phyloP scores from a whole-genome alignment of 2,888 invertebrate species.

The Lasioglossum oenotherae region DNA sequence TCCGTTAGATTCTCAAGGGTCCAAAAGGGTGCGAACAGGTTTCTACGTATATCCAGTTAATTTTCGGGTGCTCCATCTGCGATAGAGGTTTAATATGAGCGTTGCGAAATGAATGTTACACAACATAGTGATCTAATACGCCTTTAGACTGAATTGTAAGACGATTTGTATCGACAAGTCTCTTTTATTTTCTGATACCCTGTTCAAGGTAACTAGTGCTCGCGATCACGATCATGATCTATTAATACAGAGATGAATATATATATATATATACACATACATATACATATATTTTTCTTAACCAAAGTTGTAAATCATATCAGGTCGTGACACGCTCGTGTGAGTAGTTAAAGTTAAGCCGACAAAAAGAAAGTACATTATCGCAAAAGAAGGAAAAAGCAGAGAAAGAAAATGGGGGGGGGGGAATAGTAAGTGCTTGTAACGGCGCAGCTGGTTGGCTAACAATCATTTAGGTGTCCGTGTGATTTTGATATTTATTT shows the following conservation, averaged over 20 bases:
- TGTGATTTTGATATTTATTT: slow-evolving; percentile 75
- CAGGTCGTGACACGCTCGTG: slow-evolving; percentile 53
- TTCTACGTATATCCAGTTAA: slow-evolving; percentile 21
- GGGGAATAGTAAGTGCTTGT: slow-evolving; percentile 40
- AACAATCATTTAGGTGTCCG: slow-evolving; percentile 61
- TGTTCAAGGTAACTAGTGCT: slow-evolving; percentile 39
- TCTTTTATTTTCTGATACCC: slow-evolving; percentile 61
- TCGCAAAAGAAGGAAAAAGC: not conserved
- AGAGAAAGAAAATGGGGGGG: slow-evolving; percentile 20
- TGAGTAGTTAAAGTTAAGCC: slow-evolving; percentile 30
- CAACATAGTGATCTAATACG: slow-evolving; percentile 33
- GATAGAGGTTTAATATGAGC: slow-evolving; percentile 28
- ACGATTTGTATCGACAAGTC: slow-evolving; percentile 50
- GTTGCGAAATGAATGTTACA: slow-evolving; percentile 35
- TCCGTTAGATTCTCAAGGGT: not conserved
- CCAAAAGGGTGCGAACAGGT: not conserved
- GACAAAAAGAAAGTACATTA: slow-evolving; percentile 15
- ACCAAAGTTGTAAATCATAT: slow-evolving; percentile 74
- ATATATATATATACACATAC: slow-evolving; percentile 30
- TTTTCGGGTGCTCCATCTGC: not conserved
- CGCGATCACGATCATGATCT: slow-evolving; percentile 22
- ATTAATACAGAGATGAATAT: slow-evolving; percentile 27
- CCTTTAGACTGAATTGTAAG: slow-evolving; percentile 69
- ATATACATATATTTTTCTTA: slow-evolving; percentile 72
- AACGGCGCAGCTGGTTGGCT: slow-evolving; percentile 65